Percentiles rank a stretch among this genome's conserved stretches.
These are phyloP conservation scores for Scopus umbretta DNA, from an alignment of 2,113 vertebrate species.

Conservation along the genomic window DNA sequence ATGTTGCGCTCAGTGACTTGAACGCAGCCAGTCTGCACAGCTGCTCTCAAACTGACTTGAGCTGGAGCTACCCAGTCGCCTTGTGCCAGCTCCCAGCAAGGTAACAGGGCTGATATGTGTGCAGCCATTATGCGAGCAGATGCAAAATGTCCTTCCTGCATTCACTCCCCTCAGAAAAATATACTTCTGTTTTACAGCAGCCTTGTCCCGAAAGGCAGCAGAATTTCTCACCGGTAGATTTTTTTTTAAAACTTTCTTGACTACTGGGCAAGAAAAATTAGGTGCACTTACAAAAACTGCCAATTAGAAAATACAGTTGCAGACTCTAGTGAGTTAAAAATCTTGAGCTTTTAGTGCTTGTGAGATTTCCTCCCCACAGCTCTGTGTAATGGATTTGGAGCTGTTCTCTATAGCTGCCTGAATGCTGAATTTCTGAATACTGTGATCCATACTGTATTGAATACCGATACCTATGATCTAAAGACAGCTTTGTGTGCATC, in stretches of 20 bases:
- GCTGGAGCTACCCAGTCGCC: neutral
- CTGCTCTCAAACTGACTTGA: neutral
- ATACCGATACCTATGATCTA: neutral
- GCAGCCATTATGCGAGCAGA: neutral
- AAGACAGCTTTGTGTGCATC: neutral
- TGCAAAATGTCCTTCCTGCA: neutral
- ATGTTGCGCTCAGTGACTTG: neutral
- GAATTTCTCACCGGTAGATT: neutral
- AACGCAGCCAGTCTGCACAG: neutral
- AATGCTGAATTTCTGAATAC: neutral
- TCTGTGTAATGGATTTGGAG: neutral
- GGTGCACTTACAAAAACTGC: neutral
- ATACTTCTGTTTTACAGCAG: neutral
- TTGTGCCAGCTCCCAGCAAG: neutral
- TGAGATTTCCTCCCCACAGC: neutral
- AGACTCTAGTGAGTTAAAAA: neutral
- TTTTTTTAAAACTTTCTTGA: neutral
- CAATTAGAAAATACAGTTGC: neutral
- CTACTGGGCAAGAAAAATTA: neutral
- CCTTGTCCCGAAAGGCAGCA: neutral
- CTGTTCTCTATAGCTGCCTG: neutral
- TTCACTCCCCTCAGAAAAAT: neutral
- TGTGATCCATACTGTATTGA: conserved; percentile 3
- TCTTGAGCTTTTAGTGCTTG: neutral
- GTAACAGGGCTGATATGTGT: neutral